Percentiles rank a stretch among this genome's conserved stretches.
These are phyloP conservation scores for Rhadina sibilatrix DNA, from an alignment of 2,113 vertebrate species.

Conservation along the genomic window DNA sequence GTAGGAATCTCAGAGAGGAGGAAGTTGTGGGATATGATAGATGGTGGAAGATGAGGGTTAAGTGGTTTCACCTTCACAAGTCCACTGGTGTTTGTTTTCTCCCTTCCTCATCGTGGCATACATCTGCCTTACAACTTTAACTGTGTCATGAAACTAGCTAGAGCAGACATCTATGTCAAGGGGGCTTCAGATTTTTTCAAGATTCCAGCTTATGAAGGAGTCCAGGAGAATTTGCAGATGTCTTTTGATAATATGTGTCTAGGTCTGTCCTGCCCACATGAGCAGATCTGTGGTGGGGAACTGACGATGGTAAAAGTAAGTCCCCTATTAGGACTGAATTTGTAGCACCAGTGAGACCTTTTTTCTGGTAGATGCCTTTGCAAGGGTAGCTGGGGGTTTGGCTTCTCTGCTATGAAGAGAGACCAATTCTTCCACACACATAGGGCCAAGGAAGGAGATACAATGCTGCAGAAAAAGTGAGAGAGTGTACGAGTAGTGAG, in stretches of 20 bases:
- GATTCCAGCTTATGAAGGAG: not conserved
- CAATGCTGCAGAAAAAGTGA: not conserved
- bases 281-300: not conserved
- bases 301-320: not conserved
- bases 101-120: not conserved
- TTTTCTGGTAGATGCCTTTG: not conserved
- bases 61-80: not conserved
- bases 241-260: not conserved
- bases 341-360: not conserved
- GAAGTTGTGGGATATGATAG: not conserved
- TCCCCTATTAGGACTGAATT: not conserved
- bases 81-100: not conserved
- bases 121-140: not conserved
- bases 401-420: not conserved
- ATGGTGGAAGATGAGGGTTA: not conserved
- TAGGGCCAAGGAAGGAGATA: fast-evolving
- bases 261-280: not conserved
- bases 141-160: not conserved
- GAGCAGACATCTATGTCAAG: not conserved
- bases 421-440: not conserved
- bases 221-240: not conserved
- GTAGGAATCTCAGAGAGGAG: not conserved
- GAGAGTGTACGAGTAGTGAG: not conserved
- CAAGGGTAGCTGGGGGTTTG: not conserved
- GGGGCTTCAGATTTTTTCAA: not conserved